These are phyloP conservation scores for Melieria crassipennis DNA, from an alignment of 2,888 invertebrate genomes.

Conservation along the genomic window DNA sequence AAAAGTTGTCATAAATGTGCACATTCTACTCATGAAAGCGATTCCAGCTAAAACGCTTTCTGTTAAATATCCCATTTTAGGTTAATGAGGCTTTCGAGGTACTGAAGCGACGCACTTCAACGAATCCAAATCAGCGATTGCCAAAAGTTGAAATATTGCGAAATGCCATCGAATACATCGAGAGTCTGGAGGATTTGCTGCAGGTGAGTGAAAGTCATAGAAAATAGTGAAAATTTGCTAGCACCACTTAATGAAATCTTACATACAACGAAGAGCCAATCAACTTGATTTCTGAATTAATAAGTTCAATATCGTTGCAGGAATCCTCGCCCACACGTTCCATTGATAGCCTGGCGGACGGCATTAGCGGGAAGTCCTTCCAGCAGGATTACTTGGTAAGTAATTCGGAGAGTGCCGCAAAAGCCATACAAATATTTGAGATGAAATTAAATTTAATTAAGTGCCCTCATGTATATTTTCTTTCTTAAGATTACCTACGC, in stretches of 20 bases:
- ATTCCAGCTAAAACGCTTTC: neutral
- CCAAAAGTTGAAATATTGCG: conserved; percentile 98
- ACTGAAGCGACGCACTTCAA: conserved; percentile 89
- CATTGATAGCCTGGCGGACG: conserved; percentile 61
- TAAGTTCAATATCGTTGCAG: conserved; percentile 43
- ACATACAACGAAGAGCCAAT: neutral
- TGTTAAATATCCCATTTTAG: conserved; percentile 65
- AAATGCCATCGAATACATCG: conserved; percentile 98
- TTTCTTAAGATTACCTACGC: no score
- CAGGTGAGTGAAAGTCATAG: conserved; percentile 66
- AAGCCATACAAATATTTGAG: neutral
- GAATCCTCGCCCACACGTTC: conserved; percentile 62
- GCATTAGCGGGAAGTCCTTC: conserved; percentile 58
- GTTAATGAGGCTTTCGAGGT: conserved; percentile 99
- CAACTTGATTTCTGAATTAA: neutral
- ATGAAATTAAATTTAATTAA: neutral
- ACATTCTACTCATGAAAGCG: neutral
- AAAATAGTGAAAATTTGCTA: neutral
- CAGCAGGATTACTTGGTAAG: conserved; percentile 66
- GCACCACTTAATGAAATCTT: neutral
- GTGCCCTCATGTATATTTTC: conserved; percentile 5
- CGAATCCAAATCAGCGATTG: conserved; percentile 94
- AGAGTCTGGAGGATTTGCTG: conserved; percentile 85
- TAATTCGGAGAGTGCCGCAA: conserved; percentile 27
- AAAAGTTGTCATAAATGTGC: neutral